A percentile compares a stretch with the other conserved stretches of the same genome.
phyloP scores from a whole-genome alignment of 2,113 vertebrate species.

The Rallus limicola region DNA sequence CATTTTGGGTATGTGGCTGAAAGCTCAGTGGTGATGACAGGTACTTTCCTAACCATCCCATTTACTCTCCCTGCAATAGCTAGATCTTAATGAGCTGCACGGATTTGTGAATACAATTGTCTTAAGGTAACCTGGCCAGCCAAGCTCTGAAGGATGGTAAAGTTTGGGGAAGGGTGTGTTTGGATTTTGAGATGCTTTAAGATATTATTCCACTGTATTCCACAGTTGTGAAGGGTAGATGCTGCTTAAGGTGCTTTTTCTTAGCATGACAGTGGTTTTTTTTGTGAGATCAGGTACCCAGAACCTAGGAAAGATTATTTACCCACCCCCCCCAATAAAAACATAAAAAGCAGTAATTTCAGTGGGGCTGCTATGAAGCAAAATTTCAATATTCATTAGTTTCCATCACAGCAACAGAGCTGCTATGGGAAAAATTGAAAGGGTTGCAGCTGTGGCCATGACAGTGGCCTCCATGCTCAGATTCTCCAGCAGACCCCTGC shows the following conservation, averaged over 20 bases:
- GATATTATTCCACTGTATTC: background rate
- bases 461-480: background rate
- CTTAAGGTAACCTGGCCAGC: background rate
- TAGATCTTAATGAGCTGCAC: background rate
- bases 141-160: background rate
- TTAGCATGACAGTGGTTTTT: background rate
- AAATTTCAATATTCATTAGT: slow-evolving; percentile 40
- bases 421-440: background rate
- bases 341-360: background rate
- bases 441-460: background rate
- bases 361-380: background rate
- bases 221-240: background rate
- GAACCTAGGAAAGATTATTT: background rate
- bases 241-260: background rate
- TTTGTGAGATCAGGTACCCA: background rate
- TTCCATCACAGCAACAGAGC: background rate
- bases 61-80: background rate
- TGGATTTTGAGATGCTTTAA: background rate
- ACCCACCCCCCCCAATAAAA: background rate
- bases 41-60: background rate
- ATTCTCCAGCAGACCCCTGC: background rate
- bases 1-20: background rate
- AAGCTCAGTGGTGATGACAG: background rate
- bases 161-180: background rate
- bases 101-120: background rate